Base-by-base conservation (phyloP, 2,797 vertebrate species). In the Pogoniulus pusillus region DNA sequence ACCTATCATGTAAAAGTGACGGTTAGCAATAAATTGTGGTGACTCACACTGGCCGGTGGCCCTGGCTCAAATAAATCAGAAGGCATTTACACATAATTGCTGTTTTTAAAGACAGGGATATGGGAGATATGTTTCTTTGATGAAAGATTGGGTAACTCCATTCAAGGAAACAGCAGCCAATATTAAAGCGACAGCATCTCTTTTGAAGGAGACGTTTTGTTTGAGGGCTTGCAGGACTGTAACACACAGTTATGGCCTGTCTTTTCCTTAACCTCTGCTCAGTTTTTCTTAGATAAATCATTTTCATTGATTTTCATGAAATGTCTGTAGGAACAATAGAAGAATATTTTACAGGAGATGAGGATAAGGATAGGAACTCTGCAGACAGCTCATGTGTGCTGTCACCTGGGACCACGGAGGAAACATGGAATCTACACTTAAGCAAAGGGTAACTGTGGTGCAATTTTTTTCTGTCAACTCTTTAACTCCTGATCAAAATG, bases 1-100 rank as follows among this genome's bases (percentile, higher is more conserved):
- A 99, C 98, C 99, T 98, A 98, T 99, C 98, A 98, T 99, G 98
- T 98, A 98, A 98, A 99, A 99, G 98, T 99, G 98, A 99, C 98
- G 96, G 98, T 98, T 98, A 97, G 98, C 98, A 98, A 99, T 99
- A 99, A 99, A 99, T 99, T 98, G 98, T 97, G 94, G 97, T 97
- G 97, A 98, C 98, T 98, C 96, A 96, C 96, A 98, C 98, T 98
- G 98, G 98, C 98, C 98, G 97, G 97, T 98, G 97, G 97, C 98
- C 97, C 89, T 96, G 92, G 97, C 97, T 97, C 97, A 98, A 98
- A 99, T 99, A 99, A 98, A 99, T 99, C 98, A 99, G 96, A 96
- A 97, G 96, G 97, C 98, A 97, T 98, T 98, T 98, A 98, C 96
- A 97, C 98, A 97, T 98, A 98, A 99, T 98, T 98, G 98, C 97